Base-by-base conservation (phyloP, 53 echinoderm and acorn worm genomes). In the Astropecten irregularis region DNA sequence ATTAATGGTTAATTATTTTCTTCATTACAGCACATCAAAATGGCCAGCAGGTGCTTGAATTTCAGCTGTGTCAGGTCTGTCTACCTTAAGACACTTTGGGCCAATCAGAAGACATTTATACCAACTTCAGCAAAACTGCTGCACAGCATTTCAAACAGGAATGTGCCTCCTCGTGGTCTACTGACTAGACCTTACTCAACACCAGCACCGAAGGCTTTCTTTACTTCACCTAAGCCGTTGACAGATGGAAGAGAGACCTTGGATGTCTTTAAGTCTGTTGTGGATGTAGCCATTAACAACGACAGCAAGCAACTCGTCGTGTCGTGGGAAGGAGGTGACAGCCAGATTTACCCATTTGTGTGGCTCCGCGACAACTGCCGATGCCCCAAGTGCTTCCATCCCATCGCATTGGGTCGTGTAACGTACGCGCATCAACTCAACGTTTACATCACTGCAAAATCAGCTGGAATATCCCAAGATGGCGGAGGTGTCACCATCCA, bases 301-400 rank as follows among this genome's bases (percentile, higher is more conserved):
- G 51, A 20, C 5, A 38, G 50, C 4, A 73, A 72, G 49, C 48
- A 55, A 57, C 56, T 85, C 26, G 37, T 47, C 47, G 27, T 72
- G 40, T 62, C 73, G n/a, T 92, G 92, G 92, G 70, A 39, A 16
- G 72, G 84, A 36, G 88, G 68, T 1, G 29, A 59, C 1, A 72
- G 35, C 0, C 85, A 85, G 31, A 56, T 30, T 21, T 92, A 88
- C 50, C 85, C 89, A 0, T 88, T 62, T 50, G 71, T 92, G 28
- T 95, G 95, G 95, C 71, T 95, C 33, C 73, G 92, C 1, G 95
- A 95, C 44, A 90, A 95, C 76, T 95, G 95, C 36, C 82, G 92
- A 13, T 92, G 95, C 67, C 23, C 72, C 16, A 40, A 20, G 0
- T 92, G 92, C 59, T 95, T 86, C 49, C 92, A 92, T 15, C 69